Evolutionary conservation across 2,797 vertebrate species (phyloP), one percentile per base, ranked within the genome.

Genomic region (Sebastolobus alascanus): DNA sequence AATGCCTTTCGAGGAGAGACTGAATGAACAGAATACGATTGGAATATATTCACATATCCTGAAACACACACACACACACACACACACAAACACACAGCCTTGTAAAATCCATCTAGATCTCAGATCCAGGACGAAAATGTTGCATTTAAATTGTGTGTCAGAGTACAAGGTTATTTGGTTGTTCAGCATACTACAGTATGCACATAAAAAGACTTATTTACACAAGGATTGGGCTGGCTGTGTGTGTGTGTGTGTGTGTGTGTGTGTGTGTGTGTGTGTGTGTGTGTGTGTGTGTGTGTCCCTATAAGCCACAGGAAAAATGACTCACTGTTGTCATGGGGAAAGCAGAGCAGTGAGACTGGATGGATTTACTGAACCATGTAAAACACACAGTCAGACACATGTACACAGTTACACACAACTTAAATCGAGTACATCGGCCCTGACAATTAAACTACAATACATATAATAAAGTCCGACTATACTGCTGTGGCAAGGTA

Each of bases 271-370:
- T 16, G 22, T 66, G 43, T 50, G n/a, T 77, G 43, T 66, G 60
- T 71, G 16, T 68, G 35, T 60, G 31, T 35, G 20, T 29, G 40
- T 73, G 73, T 75, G 56, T 31, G 25, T 75, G 43, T 68, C 4
- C 3, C 31, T 70, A 3, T 59, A 66, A 86, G 70, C 85, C 72
- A 80, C 63, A 74, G 79, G 75, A 82, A 88, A 87, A 77, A 84
- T 83, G 85, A 89, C 54, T 94, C 89, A 84, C 84, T 84, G 86
- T 90, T 93, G 90, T 90, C 86, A 89, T 82, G 83, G 90, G 81
- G 69, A 91, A 84, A 87, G 78, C 77, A 73, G 80, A 75, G 61
- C 70, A 75, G 35, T 50, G 73, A 80, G 76, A 71, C 80, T 75
- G 76, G 72, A 66, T 75, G 82, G 80, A 89, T 84, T 86, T 84